A percentile compares a stretch with the other conserved stretches of the same genome.
These are phyloP conservation scores for Clistopyga incitator DNA, from an alignment of 2,888 invertebrate genomes.

Conservation along the genomic window DNA sequence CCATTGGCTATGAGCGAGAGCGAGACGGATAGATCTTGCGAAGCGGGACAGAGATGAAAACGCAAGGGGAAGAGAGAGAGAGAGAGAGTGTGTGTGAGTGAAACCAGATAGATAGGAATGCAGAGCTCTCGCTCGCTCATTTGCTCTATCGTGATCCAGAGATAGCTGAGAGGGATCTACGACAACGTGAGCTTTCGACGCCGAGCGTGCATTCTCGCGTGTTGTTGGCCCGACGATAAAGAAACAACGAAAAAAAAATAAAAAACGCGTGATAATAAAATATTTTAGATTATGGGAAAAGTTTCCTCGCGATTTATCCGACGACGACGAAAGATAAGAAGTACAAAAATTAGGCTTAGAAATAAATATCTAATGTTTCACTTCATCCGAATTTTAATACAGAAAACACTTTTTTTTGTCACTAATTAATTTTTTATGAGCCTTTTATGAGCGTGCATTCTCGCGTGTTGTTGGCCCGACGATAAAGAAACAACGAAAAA, in stretches of 20 bases:
- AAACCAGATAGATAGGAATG: slow-evolving; percentile 45
- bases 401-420: too few relatives aligned
- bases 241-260: not conserved
- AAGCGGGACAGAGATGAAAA: not conserved
- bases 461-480: not conserved
- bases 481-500: slow-evolving; percentile 8
- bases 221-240: not conserved
- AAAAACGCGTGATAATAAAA: not conserved
- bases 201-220: not conserved
- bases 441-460: not conserved
- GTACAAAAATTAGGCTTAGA: not conserved
- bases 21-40: not conserved
- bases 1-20: not conserved
- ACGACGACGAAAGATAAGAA: not conserved
- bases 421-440: too few relatives aligned
- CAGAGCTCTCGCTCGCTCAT: slow-evolving; percentile 1
- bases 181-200: slow-evolving; percentile 11
- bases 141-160: slow-evolving; percentile 43
- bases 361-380: not conserved
- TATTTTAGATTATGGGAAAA: not conserved
- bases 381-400: too few relatives aligned
- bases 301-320: not conserved
- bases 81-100: not conserved
- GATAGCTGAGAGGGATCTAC: slow-evolving; percentile 18
- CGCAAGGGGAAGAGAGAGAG: not conserved